A percentile compares a stretch with the other conserved stretches of the same genome.
Conservation (phyloP, 2,113 vertebrate species). For the Antechinus stuartii region DNA sequence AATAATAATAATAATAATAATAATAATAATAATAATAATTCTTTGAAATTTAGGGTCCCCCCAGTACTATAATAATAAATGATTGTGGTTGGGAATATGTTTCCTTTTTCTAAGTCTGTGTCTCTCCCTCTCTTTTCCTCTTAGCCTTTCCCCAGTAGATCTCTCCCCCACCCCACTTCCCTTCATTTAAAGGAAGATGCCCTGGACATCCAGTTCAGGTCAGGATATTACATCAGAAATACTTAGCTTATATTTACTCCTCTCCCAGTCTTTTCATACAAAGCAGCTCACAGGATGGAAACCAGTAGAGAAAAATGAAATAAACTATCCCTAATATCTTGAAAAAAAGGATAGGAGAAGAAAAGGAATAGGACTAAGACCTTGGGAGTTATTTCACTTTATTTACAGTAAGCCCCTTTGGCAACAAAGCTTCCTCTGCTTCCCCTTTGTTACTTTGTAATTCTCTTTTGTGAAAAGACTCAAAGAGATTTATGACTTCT, state of each 20-base stretch:
- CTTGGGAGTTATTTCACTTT: conserved; percentile 22
- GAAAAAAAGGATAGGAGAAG: conserved; percentile 2
- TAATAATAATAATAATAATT: conserved; percentile 1
- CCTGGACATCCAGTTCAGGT: conserved; percentile 53
- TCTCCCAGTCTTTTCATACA: conserved; percentile 58
- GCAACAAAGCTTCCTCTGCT: background rate
- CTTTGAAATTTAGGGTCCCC: background rate
- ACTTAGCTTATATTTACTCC: conserved; percentile 72
- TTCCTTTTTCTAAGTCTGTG: conserved; percentile 14
- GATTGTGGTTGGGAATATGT: background rate
- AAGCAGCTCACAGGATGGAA: conserved; percentile 55
- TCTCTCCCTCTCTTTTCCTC: conserved; percentile 44
- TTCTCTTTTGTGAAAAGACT: conserved; percentile 6
- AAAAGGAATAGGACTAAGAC: conserved; percentile 52
- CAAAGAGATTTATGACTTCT: conserved; percentile 13
- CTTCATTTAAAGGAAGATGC: conserved; percentile 45
- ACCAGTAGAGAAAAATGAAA: conserved; percentile 10
- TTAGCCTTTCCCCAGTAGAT: background rate
- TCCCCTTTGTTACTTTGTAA: conserved; percentile 16
- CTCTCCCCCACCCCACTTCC: too few species aligned
- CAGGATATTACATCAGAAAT: conserved; percentile 66
- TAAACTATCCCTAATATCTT: background rate
- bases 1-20: background rate
- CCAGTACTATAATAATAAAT: too few species aligned
- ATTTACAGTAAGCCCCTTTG: conserved; percentile 25